Evolutionary conservation across 2,797 vertebrate species (phyloP).

Genomic region (Lerista edwardsae): DNA sequence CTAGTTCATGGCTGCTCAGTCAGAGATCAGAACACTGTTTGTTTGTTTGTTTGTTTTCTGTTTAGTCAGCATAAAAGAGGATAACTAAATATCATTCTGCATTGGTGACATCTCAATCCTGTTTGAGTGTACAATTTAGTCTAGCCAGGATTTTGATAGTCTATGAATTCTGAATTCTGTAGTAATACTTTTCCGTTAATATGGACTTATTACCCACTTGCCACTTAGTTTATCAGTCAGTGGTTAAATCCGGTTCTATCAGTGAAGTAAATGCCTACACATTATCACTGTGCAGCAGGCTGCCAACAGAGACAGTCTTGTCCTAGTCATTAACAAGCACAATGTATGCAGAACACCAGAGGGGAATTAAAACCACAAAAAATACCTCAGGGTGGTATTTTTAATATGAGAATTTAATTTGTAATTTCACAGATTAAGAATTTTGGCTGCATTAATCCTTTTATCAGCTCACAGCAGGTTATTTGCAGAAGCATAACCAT

Average conservation of each 20-base stretch:
- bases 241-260: conserved; percentile 86
- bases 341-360: conserved; percentile 88
- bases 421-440: conserved; percentile 96
- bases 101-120: conserved; percentile 80
- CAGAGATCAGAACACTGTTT: conserved; percentile 42
- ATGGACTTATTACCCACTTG: conserved; percentile 84
- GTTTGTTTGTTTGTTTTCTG: conserved; percentile 58
- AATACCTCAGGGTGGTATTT: conserved; percentile 91
- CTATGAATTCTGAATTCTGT: conserved; percentile 78
- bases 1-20: conserved; percentile 50
- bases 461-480: conserved; percentile 98
- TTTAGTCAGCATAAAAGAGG: conserved; percentile 38
- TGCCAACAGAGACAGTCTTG: conserved; percentile 82
- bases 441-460: conserved; percentile 96
- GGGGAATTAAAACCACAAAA: conserved; percentile 89
- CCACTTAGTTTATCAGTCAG: conserved; percentile 85
- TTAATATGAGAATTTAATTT: conserved; percentile 94
- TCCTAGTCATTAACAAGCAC: conserved; percentile 85
- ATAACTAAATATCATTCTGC: conserved; percentile 66
- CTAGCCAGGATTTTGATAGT: conserved; percentile 78
- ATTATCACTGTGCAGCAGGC: conserved; percentile 85
- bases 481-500: conserved; percentile 86
- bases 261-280: conserved; percentile 81
- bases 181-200: conserved; percentile 82
- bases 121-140: conserved; percentile 73